Base-by-base conservation (phyloP, 2,888 invertebrate species). In the Eucera pruinosa region DNA sequence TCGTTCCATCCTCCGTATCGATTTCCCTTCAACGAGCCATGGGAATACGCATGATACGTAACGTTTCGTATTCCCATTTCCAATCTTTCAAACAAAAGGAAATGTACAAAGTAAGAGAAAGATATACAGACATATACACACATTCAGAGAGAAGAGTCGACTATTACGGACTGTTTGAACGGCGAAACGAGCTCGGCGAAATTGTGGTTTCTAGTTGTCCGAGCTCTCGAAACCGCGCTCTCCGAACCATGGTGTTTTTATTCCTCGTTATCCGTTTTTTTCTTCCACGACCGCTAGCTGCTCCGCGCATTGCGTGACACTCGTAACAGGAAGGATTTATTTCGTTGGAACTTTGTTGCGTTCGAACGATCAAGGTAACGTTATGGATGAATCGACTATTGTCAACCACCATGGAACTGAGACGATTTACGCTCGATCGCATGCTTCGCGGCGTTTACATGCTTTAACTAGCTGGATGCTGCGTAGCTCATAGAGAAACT, bases 151-250 rank as follows among this genome's bases (percentile, higher is more conserved):
- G 54, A 27, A 43, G 30, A 27, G 55, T 7, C n/a, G 45, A 47
- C 41, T 65, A n/a, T 70, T 27, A 66, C 45, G 62, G 61, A 18
- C 45, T 61, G 58, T 62, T 74, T 52, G 70, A 45, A 43, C 65
- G 39, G 65, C 7, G 18, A 52, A 78, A 58, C 47, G 62, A 71
- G 70, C 57, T 41, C 27, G 30, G 41, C 18, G 67, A 71, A 76
- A 78, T 76, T 76, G 62, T 62, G 54, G 52, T 72, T 72, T 72
- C 64, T 68, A 58, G 55, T 61, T 58, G 72, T 70, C n/a, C 66
- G 45, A 25, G 36, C n/a, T 47, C 62, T 50, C 39, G 18, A 9
- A 50, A 78, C 61, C 68, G 20, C 52, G 54, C 36, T 55, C 43
- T n/a, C 39, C n/a, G 18, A 43, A 45, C 36, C 13, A 36, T 62